Conservation (phyloP, 92 coral and sea anemone species). For the Isaurus tuberculatus region DNA sequence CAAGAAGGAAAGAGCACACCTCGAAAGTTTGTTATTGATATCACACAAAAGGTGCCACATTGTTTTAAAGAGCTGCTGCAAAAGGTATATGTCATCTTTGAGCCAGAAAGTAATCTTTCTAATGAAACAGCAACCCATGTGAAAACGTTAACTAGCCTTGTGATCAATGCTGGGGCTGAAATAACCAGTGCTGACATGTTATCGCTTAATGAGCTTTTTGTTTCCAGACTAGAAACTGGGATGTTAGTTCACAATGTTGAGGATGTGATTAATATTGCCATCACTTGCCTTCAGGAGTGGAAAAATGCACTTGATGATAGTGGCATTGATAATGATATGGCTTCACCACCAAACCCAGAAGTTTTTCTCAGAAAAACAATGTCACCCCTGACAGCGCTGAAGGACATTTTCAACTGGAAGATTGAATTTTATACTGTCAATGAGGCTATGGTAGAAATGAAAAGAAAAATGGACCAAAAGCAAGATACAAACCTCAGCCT, state of each 20-base stretch:
- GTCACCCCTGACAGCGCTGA: conserved; percentile 32
- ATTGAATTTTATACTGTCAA: conserved; percentile 40
- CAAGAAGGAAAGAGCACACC: conserved; percentile 63
- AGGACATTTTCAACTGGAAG: conserved; percentile 62
- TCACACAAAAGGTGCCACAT: conserved; percentile 4
- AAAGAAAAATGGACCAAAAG: conserved; percentile 10
- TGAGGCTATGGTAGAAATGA: conserved; percentile 50
- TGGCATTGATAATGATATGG: not conserved
- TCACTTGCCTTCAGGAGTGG: conserved; percentile 8
- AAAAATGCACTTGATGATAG: not conserved
- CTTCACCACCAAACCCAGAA: not conserved
- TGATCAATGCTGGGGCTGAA: not conserved
- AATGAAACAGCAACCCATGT: conserved; percentile 1
- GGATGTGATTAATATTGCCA: conserved; percentile 53
- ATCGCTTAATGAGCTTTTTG: conserved; percentile 27
- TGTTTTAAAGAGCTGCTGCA: not conserved
- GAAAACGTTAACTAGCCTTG: conserved; percentile 19
- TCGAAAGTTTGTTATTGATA: conserved; percentile 58
- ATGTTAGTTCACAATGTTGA: conserved; percentile 1
- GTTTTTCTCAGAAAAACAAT: not conserved
- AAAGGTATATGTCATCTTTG: conserved; percentile 25
- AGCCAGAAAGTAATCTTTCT: not conserved
- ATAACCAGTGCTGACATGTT: not conserved
- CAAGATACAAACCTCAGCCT: not conserved
- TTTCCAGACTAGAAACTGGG: conserved; percentile 1